A percentile compares a stretch with the other conserved stretches of the same genome.
These are phyloP conservation scores for Encarsia formosa DNA, from an alignment of 2,888 invertebrate species.

Conservation along the genomic window DNA sequence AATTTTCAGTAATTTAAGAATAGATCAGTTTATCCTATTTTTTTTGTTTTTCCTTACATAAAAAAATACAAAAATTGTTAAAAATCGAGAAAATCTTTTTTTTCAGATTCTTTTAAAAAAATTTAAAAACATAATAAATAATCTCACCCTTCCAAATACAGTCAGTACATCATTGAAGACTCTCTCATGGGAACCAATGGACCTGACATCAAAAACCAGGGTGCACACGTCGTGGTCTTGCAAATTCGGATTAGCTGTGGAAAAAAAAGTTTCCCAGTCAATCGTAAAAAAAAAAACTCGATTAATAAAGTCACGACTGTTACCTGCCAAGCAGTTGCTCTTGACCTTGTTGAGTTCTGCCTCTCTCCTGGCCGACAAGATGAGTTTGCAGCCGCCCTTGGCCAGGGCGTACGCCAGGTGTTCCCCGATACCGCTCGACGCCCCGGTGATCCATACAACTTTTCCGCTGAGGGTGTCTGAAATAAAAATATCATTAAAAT, in stretches of 20 bases:
- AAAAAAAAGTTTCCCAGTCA: conserved; percentile 6
- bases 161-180: conserved; percentile 61
- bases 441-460: conserved; percentile 81
- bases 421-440: conserved; percentile 81
- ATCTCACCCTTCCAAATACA: conserved; percentile 60
- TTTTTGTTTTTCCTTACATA: background rate
- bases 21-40: no score
- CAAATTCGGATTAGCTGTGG: conserved; percentile 31
- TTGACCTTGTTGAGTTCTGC: conserved; percentile 65
- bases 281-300: conserved; percentile 13
- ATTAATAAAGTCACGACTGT: background rate
- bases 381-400: conserved; percentile 62
- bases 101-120: background rate
- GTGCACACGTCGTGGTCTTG: conserved; percentile 61
- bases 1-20: no score
- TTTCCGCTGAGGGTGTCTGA: conserved; percentile 59
- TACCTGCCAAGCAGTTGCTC: conserved; percentile 56
- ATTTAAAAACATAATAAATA: no score
- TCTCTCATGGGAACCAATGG: conserved; percentile 59
- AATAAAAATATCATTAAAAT: conserved; percentile 7
- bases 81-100: background rate
- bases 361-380: conserved; percentile 64
- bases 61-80: background rate
- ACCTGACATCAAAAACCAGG: conserved; percentile 65
- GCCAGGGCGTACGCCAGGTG: conserved; percentile 66